Evolutionary conservation across 1,140 invertebrate species (phyloP).

Genomic region (Drosophila aff.): DNA sequence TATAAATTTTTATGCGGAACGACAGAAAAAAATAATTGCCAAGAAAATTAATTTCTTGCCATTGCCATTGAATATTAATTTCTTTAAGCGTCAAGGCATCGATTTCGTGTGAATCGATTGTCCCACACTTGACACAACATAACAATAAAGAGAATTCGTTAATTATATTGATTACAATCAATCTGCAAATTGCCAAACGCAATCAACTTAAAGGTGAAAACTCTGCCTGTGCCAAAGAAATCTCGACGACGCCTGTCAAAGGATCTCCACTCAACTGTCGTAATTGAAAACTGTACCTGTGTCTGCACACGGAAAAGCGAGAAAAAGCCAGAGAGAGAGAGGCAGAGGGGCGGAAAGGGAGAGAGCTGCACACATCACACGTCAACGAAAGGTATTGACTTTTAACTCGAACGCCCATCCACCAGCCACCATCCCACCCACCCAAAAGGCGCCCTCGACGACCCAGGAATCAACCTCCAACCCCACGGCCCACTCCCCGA

Average conservation of each 20-base stretch:
- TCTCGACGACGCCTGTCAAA: conserved; percentile 57
- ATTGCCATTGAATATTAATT: not conserved
- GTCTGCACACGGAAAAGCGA: conserved; percentile 4
- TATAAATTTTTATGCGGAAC: too few relatives aligned
- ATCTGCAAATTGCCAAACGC: conserved; percentile 53
- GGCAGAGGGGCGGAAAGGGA: not conserved
- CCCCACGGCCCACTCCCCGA: conserved; percentile 1
- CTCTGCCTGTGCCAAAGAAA: conserved; percentile 16
- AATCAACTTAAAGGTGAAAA: conserved; percentile 46
- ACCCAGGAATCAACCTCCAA: conserved; percentile 1
- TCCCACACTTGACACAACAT: conserved; percentile 19
- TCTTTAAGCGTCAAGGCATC: not conserved
- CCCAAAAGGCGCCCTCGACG: not conserved
- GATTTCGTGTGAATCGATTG: conserved; percentile 17
- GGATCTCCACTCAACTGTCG: conserved; percentile 63
- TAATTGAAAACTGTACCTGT: conserved; percentile 77
- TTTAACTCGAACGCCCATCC: conserved; percentile 58
- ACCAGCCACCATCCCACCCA: not conserved
- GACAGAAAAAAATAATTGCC: too few relatives aligned
- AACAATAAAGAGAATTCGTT: not conserved
- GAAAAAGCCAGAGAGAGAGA: not conserved
- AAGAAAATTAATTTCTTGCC: too few relatives aligned
- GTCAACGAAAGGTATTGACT: conserved; percentile 76
- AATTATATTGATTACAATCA: conserved; percentile 54
- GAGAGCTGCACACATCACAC: conserved; percentile 44